phyloP scores from a whole-genome alignment of 1,140 invertebrate species.

The Teleogryllus occipitalis region DNA sequence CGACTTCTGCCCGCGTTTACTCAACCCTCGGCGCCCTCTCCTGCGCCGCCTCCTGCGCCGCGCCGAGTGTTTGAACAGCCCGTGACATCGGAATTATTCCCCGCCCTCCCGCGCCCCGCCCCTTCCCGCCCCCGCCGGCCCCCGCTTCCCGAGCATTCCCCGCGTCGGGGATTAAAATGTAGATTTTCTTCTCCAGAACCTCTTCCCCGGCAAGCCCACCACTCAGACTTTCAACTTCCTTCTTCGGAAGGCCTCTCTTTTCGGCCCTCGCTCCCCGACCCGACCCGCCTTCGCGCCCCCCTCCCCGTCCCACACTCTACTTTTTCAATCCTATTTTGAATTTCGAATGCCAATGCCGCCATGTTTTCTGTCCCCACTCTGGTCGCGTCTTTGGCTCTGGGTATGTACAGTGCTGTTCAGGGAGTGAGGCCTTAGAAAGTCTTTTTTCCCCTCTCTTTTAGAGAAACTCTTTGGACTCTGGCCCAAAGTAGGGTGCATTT shows the following conservation, averaged over 20 bases:
- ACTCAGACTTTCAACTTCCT: not conserved
- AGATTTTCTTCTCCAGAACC: not conserved
- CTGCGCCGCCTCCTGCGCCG: not conserved
- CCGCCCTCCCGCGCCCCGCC: no score
- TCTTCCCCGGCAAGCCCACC: not conserved
- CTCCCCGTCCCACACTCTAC: not conserved
- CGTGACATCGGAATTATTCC: constrained; percentile 1
- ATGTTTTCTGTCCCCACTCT: not conserved
- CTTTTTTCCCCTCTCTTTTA: not conserved
- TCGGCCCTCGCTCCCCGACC: not conserved
- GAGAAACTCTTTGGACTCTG: not conserved
- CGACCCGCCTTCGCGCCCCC: not conserved
- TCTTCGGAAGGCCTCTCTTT: not conserved
- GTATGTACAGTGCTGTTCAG: not conserved
- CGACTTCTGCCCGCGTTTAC: not conserved
- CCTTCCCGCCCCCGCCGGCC: no score
- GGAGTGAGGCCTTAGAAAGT: not conserved
- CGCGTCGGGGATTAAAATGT: not conserved
- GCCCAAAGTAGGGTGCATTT: not conserved
- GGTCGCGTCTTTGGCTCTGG: not conserved
- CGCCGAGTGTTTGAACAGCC: constrained; percentile 2
- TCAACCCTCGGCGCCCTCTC: not conserved
- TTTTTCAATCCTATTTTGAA: not conserved
- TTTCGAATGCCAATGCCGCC: not conserved
- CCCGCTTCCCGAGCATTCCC: not conserved